Evolutionary conservation across 2,797 vertebrate species (phyloP).

Genomic region (Eupleurogrammus muticus): DNA sequence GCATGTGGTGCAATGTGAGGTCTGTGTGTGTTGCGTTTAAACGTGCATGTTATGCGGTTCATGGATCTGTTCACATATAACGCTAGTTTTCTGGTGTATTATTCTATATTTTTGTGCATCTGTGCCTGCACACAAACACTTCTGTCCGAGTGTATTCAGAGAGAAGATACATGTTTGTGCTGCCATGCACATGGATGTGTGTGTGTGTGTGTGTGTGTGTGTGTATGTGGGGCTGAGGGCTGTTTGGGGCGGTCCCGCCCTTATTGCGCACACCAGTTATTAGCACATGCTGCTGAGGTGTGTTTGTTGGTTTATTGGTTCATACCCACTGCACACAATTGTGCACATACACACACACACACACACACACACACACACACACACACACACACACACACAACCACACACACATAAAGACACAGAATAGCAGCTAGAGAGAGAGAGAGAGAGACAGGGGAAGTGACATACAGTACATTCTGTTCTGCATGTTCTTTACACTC

Average conservation of each 20-base stretch:
- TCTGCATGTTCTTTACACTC: too few relatives aligned
- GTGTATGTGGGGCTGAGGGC: background rate
- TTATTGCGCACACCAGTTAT: slow-evolving; percentile 35
- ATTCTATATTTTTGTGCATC: background rate
- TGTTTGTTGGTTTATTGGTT: slow-evolving; percentile 40
- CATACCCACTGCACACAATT: slow-evolving; percentile 22
- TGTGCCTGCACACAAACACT: background rate
- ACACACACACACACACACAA: background rate
- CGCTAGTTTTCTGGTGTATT: background rate
- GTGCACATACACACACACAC: slow-evolving; percentile 6
- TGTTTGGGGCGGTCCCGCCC: slow-evolving; percentile 17
- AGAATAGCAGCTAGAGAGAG: too few relatives aligned
- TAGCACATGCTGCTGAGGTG: slow-evolving; percentile 33
- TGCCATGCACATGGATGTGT: background rate
- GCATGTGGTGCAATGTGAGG: slow-evolving; percentile 15
- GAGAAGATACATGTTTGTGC: background rate
- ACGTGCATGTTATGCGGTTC: slow-evolving; percentile 5
- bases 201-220: slow-evolving; percentile 1
- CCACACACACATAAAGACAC: too few relatives aligned
- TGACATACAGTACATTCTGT: too few relatives aligned
- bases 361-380: slow-evolving; percentile 12
- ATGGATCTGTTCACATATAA: background rate
- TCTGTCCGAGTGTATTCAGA: background rate
- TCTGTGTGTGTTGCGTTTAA: slow-evolving; percentile 23
- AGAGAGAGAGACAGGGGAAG: too few relatives aligned